Conservation (phyloP, 2,888 invertebrate genomes). For the Metopia argyrocephala region DNA sequence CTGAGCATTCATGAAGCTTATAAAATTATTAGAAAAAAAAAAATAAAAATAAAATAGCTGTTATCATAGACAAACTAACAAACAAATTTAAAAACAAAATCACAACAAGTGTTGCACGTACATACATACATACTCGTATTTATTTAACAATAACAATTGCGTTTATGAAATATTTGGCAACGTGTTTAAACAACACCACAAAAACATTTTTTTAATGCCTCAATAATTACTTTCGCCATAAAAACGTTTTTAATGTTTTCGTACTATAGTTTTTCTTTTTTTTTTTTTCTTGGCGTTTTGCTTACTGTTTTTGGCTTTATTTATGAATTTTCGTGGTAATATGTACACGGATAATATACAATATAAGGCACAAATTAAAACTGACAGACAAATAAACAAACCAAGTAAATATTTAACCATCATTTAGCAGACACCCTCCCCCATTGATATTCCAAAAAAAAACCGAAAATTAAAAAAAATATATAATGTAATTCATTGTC, state of each 20-base stretch:
- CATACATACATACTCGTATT: neutral
- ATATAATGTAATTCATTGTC: constrained; percentile 19
- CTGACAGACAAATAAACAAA: constrained; percentile 17
- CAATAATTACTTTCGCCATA: constrained; percentile 62
- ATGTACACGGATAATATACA: constrained; percentile 17
- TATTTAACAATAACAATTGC: constrained; percentile 15
- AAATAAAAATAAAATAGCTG: neutral
- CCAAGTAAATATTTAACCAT: constrained; percentile 21
- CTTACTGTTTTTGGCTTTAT: neutral
- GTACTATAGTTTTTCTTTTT: neutral
- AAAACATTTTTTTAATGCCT: constrained; percentile 48
- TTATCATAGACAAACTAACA: neutral
- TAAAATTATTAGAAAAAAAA: too few relatives aligned
- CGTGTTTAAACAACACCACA: constrained; percentile 27
- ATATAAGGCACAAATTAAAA: constrained; percentile 12
- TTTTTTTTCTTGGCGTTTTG: constrained; percentile 20
- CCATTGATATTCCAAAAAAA: neutral
- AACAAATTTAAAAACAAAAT: neutral
- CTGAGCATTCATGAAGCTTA: neutral
- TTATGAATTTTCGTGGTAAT: constrained; percentile 8
- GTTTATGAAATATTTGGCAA: constrained; percentile 37
- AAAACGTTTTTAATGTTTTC: constrained; percentile 14
- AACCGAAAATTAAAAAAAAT: constrained; percentile 5
- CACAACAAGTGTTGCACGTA: too few relatives aligned
- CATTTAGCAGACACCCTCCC: constrained; percentile 1